Base-by-base conservation (phyloP, 2,113 vertebrate genomes). In the Tamias sibiricus region DNA sequence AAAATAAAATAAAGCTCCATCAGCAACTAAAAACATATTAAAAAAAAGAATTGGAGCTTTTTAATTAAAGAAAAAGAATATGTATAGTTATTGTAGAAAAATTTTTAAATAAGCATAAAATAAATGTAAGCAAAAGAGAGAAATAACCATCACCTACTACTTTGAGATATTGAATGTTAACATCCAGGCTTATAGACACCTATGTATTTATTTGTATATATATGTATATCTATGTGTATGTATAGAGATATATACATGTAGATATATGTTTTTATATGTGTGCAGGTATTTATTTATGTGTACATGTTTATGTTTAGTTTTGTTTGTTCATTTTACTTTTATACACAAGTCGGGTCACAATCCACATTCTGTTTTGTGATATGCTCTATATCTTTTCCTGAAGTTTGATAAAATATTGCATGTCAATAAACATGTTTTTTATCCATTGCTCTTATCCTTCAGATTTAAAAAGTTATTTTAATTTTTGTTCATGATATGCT, bases 321-420 rank as follows among this genome's bases (percentile, higher is more conserved):
- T 84, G 62, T 90, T 71, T 84, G 59, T 42, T 87, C 17, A 69
- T 82, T 95, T 95, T 76, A 54, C 19, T 87, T 93, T 77, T 52
- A 77, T 91, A 40, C 0, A 52, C 17, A 68, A 85, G 74, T 92
- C 13, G 35, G 35, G 54, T 77, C 44, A 54, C 14, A 57, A 7
- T 64, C 30, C 19, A 47, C 28, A 12, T 82, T 59, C 52, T 68
- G 12, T 69, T n/a, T 14, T 54, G 49, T 82, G 69, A 83, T 59
- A 32, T 64, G 8, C 35, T 77, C 26, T 93, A 52, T 37, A 7
- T 19, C 26, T 96, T 44, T 82, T 81, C n/a, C n/a, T 37, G 93
- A 92, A 30, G 40, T 8, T 82, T 80, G n/a, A 54, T 40, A 79
- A 66, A 68, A 79, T 54, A 59, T 54, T 75, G 3, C 12, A 71